Percentiles rank a stretch among this genome's conserved stretches.
phyloP scores from a whole-genome alignment of 2,888 invertebrate species.

The Lithophane semibrunnea region DNA sequence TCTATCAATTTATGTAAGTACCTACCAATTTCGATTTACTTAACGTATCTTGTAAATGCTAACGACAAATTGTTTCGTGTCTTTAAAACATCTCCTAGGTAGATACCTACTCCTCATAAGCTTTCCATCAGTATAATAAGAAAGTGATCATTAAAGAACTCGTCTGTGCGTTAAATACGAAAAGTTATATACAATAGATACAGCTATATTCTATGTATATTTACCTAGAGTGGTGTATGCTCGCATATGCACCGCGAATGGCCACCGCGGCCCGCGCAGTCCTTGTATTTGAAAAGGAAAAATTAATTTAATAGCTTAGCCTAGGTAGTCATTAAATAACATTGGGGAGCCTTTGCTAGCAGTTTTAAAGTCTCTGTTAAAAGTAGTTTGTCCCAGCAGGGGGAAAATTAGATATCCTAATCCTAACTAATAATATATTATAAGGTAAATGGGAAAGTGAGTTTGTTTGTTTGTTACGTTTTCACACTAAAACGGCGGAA shows the following conservation, averaged over 20 bases:
- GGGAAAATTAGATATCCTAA: background rate
- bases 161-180: conserved; percentile 27
- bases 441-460: too few relatives aligned
- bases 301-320: conserved; percentile 31
- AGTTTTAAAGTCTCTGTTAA: background rate
- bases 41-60: background rate
- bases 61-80: conserved; percentile 18
- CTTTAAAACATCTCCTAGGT: background rate
- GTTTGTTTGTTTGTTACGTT: too few relatives aligned
- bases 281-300: conserved; percentile 60
- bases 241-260: conserved; percentile 54
- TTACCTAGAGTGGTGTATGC: conserved; percentile 58
- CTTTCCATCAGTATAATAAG: conserved; percentile 10
- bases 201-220: conserved; percentile 37
- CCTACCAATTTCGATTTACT: background rate
- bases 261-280: conserved; percentile 48
- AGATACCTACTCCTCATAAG: background rate
- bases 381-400: background rate
- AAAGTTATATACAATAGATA: conserved; percentile 50
- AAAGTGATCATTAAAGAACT: conserved; percentile 26
- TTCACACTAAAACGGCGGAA: too few relatives aligned
- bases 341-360: background rate
- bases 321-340: conserved; percentile 2
- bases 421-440: too few relatives aligned
- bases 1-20: background rate